phyloP scores from a whole-genome alignment of 2,113 vertebrate species.

The Petromus typicus region DNA sequence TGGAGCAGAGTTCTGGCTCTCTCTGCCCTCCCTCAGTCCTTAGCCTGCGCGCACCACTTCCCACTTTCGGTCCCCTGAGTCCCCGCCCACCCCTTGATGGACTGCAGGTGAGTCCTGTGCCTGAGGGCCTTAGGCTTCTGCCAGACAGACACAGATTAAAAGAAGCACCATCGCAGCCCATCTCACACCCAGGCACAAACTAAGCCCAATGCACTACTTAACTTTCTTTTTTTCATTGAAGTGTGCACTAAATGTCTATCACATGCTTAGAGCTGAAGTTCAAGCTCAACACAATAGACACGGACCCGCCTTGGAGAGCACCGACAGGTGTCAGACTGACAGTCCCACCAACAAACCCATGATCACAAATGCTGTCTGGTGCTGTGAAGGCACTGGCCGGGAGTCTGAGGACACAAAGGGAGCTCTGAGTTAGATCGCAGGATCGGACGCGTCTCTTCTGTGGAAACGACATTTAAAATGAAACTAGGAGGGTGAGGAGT shows the following conservation, averaged over 20 bases:
- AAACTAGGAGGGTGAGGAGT: background rate
- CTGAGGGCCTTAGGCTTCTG: background rate
- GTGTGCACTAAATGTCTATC: background rate
- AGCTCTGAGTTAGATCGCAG: background rate
- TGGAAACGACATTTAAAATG: background rate
- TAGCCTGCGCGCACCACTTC: background rate
- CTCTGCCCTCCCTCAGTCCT: background rate
- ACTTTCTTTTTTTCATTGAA: background rate
- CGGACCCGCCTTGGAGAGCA: background rate
- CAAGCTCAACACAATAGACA: background rate
- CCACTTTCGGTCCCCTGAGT: background rate
- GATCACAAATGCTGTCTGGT: background rate
- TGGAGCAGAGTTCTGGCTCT: background rate
- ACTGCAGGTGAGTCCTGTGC: background rate
- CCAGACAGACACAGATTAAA: background rate
- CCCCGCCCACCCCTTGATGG: background rate
- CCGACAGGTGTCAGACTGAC: background rate
- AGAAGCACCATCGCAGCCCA: background rate
- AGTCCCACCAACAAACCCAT: background rate
- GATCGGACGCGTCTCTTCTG: background rate
- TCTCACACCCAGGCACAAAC: background rate
- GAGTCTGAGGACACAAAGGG: background rate
- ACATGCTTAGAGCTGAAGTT: background rate
- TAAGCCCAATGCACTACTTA: background rate
- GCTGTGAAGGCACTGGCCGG: background rate